Conservation (phyloP, 2,797 vertebrate species). For the Simalia tracyae region DNA sequence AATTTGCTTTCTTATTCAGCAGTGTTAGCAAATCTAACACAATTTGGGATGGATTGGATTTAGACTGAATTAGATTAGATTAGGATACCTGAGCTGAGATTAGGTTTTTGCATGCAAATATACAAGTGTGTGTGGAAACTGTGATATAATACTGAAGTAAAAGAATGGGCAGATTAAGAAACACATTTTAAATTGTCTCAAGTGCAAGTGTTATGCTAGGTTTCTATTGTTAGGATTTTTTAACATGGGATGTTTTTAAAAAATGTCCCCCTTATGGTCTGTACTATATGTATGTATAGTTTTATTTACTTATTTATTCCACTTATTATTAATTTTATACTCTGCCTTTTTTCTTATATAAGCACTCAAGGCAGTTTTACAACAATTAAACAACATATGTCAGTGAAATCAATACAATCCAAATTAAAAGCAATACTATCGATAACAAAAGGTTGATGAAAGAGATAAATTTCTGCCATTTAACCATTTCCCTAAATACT, state of each 20-base stretch:
- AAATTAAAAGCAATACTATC: background rate
- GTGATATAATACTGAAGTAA: background rate
- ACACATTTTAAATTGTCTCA: background rate
- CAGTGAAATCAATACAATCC: background rate
- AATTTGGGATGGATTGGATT: background rate
- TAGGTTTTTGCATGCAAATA: background rate
- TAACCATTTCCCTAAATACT: background rate
- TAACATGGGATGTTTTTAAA: background rate
- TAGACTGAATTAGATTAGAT: background rate
- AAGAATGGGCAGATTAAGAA: background rate
- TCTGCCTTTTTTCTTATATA: background rate
- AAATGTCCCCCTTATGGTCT: background rate
- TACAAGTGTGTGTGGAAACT: background rate
- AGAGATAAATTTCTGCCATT: background rate
- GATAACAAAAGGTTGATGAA: background rate
- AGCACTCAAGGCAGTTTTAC: background rate
- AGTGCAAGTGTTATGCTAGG: background rate
- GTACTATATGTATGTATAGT: background rate
- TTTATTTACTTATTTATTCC: background rate
- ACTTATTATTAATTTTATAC: background rate
- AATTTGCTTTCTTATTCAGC: background rate
- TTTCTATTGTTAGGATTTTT: background rate
- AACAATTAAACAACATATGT: background rate
- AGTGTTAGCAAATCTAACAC: background rate
- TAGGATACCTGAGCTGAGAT: background rate